A percentile compares a stretch with the other conserved stretches of the same genome.
Evolutionary conservation across 1,140 invertebrate genomes (phyloP).

Genomic region (Eumaeus atala): DNA sequence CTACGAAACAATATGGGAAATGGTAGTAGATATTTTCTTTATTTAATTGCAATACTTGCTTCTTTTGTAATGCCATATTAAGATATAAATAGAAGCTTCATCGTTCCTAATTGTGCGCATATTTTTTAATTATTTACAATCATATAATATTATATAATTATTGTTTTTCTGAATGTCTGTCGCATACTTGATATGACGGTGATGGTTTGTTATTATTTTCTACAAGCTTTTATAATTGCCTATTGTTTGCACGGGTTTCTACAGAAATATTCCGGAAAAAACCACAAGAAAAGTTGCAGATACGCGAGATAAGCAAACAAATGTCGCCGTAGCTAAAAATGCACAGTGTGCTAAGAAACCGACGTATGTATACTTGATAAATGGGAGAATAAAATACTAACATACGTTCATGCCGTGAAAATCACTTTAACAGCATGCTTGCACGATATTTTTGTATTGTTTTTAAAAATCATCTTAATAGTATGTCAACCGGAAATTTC

Average conservation of each 20-base stretch:
- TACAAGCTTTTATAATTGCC: conserved; percentile 20
- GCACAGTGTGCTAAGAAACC: conserved; percentile 46
- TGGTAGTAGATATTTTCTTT: no score
- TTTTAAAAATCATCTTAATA: neutral
- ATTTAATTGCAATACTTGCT: no score
- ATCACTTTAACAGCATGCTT: conserved; percentile 23
- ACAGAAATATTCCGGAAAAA: conserved; percentile 47
- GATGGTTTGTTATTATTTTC: conserved; percentile 8
- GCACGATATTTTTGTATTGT: conserved; percentile 13
- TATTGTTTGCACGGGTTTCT: conserved; percentile 40
- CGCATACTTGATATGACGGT: neutral
- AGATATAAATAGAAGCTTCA: no score
- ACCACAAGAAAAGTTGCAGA: conserved; percentile 40
- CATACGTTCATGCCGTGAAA: neutral
- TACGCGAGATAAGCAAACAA: conserved; percentile 32
- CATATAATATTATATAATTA: no score
- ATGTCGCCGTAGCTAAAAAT: conserved; percentile 45
- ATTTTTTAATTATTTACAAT: no score
- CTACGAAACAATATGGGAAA: no score
- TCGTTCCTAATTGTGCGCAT: no score
- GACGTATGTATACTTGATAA: conserved; percentile 52
- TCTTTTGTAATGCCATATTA: no score
- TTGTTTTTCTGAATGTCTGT: no score
- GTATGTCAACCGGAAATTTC: neutral
- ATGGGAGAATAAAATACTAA: conserved; percentile 37